Conservation (phyloP, 2,888 invertebrate genomes). For the Oscheius sp. region DNA sequence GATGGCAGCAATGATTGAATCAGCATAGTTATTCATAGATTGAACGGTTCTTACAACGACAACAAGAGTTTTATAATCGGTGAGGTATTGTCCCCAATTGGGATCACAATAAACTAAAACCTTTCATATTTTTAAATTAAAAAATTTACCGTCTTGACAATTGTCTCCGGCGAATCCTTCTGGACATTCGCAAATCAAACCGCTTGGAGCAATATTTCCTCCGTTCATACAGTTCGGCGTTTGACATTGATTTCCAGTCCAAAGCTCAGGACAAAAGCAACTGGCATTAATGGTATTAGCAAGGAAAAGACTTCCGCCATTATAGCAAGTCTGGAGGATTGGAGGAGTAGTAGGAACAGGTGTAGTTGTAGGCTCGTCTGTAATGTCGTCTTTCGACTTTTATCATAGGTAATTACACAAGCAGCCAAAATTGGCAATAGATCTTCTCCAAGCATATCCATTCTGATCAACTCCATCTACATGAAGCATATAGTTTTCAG, state of each 20-base stretch:
- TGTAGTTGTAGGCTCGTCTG: constrained; percentile 30
- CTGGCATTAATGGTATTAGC: constrained; percentile 30
- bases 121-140: background rate
- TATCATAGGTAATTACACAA: constrained; percentile 35
- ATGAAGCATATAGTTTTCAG: constrained; percentile 38
- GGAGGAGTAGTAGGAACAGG: constrained; percentile 34
- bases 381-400: no score
- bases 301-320: constrained; percentile 43
- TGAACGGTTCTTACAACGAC: constrained; percentile 44
- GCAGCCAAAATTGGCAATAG: constrained; percentile 50
- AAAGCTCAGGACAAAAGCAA: constrained; percentile 58
- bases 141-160: constrained; percentile 49
- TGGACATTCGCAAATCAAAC: constrained; percentile 44
- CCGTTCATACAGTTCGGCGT: constrained; percentile 59
- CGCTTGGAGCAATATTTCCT: constrained; percentile 43
- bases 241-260: constrained; percentile 51
- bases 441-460: constrained; percentile 56
- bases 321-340: constrained; percentile 36
- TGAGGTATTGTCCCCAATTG: constrained; percentile 47
- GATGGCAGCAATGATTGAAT: constrained; percentile 34
- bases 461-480: constrained; percentile 56
- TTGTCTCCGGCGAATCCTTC: constrained; percentile 52
- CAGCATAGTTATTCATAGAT: constrained; percentile 45
- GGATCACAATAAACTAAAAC: constrained; percentile 50
- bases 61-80: constrained; percentile 53